Evolutionary conservation across 35 echinoderm and acorn worm genomes (phyloP).

Genomic region (Lytechinus variegatus): DNA sequence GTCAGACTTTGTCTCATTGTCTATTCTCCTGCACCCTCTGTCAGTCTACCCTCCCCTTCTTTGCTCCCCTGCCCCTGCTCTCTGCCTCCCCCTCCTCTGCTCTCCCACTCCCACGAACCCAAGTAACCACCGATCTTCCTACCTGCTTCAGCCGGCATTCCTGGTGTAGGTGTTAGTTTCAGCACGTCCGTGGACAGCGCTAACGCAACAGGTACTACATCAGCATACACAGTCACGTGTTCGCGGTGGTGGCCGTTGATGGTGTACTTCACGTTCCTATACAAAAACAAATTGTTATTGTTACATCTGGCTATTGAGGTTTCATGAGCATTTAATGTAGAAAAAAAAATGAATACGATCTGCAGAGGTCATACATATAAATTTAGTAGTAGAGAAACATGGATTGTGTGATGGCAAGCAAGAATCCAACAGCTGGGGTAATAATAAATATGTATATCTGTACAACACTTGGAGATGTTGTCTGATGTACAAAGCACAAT

Average conservation of each 20-base stretch:
- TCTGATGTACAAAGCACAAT: too few species aligned
- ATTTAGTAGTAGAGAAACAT: too few species aligned
- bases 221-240: constrained; percentile 92
- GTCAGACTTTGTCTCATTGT: neutral
- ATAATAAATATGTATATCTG: too few species aligned
- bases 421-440: too few species aligned
- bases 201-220: constrained; percentile 83
- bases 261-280: constrained; percentile 94
- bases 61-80: neutral
- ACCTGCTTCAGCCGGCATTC: constrained; percentile 97
- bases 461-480: too few species aligned
- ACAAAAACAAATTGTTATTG: neutral
- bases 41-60: neutral
- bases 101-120: neutral
- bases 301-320: too few species aligned
- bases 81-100: neutral
- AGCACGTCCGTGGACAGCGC: constrained; percentile 73
- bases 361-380: too few species aligned
- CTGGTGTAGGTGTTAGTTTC: constrained; percentile 74
- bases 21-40: neutral
- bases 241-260: constrained; percentile 74
- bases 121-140: neutral
- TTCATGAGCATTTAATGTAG: too few species aligned
- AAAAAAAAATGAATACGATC: too few species aligned
- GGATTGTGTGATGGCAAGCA: too few species aligned